These are phyloP conservation scores for Falco cherrug DNA, from an alignment of 2,797 vertebrate genomes.

Conservation along the genomic window DNA sequence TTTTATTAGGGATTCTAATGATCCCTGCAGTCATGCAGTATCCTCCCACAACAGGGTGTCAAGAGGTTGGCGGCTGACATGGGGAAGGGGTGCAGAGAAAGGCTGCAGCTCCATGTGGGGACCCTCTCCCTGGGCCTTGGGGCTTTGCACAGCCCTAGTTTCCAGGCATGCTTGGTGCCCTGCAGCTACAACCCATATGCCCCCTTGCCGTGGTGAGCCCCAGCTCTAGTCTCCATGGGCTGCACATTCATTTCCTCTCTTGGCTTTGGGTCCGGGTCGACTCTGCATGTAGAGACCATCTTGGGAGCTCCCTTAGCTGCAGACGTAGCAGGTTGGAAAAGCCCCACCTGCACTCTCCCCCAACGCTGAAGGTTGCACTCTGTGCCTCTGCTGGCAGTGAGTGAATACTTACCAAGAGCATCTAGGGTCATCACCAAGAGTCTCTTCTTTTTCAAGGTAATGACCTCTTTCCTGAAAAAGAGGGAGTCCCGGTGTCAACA, in stretches of 20 bases:
- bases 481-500: background rate
- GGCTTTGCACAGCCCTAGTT: background rate
- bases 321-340: background rate
- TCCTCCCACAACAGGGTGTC: background rate
- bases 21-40: background rate
- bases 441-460: background rate
- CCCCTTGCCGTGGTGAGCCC: background rate
- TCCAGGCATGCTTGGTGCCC: background rate
- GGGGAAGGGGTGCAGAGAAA: background rate
- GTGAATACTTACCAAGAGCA: background rate
- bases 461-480: background rate
- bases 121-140: rapidly evolving
- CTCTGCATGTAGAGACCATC: background rate
- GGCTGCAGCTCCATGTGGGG: background rate
- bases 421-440: background rate
- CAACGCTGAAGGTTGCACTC: background rate
- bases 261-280: background rate
- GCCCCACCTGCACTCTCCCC: background rate
- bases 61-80: background rate
- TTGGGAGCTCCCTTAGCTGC: background rate
- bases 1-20: background rate
- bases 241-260: background rate
- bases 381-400: background rate
- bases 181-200: background rate
- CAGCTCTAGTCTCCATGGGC: background rate